These are phyloP conservation scores for Periphyllus acericola DNA, from an alignment of 2,888 invertebrate genomes.

Conservation along the genomic window DNA sequence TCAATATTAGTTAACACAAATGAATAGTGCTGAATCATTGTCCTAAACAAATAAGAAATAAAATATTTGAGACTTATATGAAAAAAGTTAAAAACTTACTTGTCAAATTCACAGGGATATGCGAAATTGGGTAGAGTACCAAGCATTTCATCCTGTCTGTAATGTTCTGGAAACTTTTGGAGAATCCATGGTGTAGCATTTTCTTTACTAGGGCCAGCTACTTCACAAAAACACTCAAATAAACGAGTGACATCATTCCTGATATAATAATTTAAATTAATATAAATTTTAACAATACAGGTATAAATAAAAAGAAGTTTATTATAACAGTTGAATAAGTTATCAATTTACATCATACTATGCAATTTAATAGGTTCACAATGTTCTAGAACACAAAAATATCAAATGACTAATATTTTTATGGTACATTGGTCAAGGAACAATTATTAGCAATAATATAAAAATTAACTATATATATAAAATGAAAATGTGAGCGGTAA, in stretches of 20 bases:
- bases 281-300: not conserved
- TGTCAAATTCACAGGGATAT: conserved; percentile 84
- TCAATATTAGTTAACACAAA: conserved; percentile 95
- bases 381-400: not conserved
- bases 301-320: not conserved
- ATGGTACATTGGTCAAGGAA: not conserved
- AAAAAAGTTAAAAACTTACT: conserved; percentile 71
- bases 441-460: not conserved
- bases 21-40: conserved; percentile 91
- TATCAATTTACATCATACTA: not conserved
- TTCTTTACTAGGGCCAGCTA: conserved; percentile 74
- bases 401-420: not conserved
- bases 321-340: not conserved
- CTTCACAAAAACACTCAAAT: conserved; percentile 86
- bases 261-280: conserved; percentile 64
- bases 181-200: conserved; percentile 78
- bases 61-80: not conserved
- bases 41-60: conserved; percentile 71
- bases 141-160: conserved; percentile 84
- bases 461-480: no score
- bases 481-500: not conserved
- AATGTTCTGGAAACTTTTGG: conserved; percentile 86
- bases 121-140: conserved; percentile 91
- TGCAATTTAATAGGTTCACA: not conserved
- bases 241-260: conserved; percentile 83